Evolutionary conservation across 1,140 invertebrate species (phyloP), one percentile per base, ranked within the genome.

Genomic region (Drosophila pallidifrons): DNA sequence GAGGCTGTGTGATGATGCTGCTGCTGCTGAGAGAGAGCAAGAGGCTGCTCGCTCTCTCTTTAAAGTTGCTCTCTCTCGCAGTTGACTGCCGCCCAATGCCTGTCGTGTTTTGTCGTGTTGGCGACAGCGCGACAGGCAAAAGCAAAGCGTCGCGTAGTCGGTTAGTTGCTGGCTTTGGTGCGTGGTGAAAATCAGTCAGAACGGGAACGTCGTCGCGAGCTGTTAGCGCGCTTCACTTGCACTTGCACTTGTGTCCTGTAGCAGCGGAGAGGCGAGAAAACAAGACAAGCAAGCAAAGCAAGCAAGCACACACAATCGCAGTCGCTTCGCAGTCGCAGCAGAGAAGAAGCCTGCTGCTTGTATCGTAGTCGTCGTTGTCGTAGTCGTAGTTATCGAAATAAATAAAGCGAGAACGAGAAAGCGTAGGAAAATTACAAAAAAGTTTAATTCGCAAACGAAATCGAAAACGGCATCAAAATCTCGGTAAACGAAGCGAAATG

Each of bases 131-230:
- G 32, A 32, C 32, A 32, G 32, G 32, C 32, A 32, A 6, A 25
- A 8, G 32, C 32, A 32, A 25, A 25, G 20, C 20, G 20, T 25
- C 20, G 32, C 1, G 43, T 15, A 10, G 16, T 61, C 41, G 70
- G 57, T 71, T 77, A 63, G 68, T 58, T 70, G 64, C 71, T 75
- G 60, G 25, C 59, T 45, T 47, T 46, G 46, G 43, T 75, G 58
- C 77, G 87, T 91, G 91, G 91, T 91, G 91, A 92, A 91, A 91
- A 80, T 92, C 91, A 92, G 91, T 92, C 91, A 87, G 74, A 92
- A 91, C 91, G 91, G 91, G 91, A 91, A 92, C 91, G 91, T 92
- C 91, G 91, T 91, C 89, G 91, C 91, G 91, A 91, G 81, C 82
- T 92, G 91, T 91, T 82, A 71, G 76, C 69, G 83, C 83, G 82